A percentile compares a stretch with the other conserved stretches of the same genome.
Evolutionary conservation across 2,113 vertebrate species (phyloP).

Genomic region (Lasiurus borealis): DNA sequence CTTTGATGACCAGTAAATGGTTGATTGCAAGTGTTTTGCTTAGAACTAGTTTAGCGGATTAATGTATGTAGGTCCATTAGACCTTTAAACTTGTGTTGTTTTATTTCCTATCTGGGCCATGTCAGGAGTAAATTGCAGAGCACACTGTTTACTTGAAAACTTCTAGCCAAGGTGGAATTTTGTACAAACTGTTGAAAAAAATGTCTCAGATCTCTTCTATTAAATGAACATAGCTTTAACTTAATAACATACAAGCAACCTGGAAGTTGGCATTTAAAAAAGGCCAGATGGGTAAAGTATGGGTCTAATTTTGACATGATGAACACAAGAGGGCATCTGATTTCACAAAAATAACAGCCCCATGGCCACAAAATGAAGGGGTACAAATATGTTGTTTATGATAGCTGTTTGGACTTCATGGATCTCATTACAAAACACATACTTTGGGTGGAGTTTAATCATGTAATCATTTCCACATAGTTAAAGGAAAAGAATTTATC

Average conservation of each 20-base stretch:
- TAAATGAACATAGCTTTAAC: neutral
- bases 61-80: neutral
- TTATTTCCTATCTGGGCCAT: neutral
- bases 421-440: neutral
- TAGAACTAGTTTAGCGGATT: conserved; percentile 25
- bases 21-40: neutral
- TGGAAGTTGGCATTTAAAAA: neutral
- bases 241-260: neutral
- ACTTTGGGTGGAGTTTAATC: neutral
- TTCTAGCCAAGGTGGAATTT: neutral
- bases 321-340: conserved; percentile 22
- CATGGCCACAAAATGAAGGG: neutral
- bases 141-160: neutral
- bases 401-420: neutral
- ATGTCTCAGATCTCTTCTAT: neutral
- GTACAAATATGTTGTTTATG: neutral
- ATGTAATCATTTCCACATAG: neutral
- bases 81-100: neutral
- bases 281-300: neutral
- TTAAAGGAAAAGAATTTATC: neutral
- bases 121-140: conserved; percentile 18
- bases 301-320: neutral
- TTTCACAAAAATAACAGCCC: conserved; percentile 16
- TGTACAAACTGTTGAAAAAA: neutral
- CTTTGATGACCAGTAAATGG: conserved; percentile 15